These are phyloP conservation scores for Furnarius figulus DNA, from an alignment of 2,113 vertebrate genomes.

Conservation along the genomic window DNA sequence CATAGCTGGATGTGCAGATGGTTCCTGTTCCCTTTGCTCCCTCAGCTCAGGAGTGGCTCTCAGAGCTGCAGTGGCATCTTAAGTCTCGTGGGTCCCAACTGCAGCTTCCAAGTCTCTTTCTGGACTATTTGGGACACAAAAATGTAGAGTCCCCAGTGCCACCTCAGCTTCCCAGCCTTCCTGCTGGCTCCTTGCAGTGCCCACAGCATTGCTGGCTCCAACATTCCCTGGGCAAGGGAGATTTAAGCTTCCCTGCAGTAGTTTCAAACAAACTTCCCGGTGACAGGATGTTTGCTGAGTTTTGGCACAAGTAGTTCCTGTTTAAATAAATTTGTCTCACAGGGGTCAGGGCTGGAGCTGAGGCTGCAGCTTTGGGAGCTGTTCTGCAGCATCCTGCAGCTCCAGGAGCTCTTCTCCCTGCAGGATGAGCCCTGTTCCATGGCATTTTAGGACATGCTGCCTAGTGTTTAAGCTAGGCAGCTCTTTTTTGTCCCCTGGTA, in stretches of 20 bases:
- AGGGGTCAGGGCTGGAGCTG: neutral
- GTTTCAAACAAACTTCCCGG: neutral
- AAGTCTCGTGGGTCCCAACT: neutral
- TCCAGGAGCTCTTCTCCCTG: neutral
- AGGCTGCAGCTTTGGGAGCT: neutral
- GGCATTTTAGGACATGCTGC: neutral
- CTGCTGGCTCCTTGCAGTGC: neutral
- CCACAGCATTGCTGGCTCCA: neutral
- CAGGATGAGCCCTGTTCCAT: neutral
- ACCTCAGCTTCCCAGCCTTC: neutral
- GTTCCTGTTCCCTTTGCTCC: neutral
- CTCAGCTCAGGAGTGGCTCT: neutral
- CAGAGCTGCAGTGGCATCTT: neutral
- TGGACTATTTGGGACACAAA: neutral
- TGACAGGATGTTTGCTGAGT: neutral
- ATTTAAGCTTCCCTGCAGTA: no score
- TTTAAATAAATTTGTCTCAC: neutral
- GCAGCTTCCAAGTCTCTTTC: neutral
- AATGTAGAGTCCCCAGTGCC: rapidly evolving
- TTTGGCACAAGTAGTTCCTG: neutral
- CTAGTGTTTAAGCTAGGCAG: neutral
- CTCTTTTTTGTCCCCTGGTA: neutral
- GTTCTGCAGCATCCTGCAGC: neutral
- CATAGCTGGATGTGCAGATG: rapidly evolving
- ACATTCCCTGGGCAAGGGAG: neutral